Conservation (phyloP, 2,113 vertebrate species). For the Kryptolebias marmoratus region DNA sequence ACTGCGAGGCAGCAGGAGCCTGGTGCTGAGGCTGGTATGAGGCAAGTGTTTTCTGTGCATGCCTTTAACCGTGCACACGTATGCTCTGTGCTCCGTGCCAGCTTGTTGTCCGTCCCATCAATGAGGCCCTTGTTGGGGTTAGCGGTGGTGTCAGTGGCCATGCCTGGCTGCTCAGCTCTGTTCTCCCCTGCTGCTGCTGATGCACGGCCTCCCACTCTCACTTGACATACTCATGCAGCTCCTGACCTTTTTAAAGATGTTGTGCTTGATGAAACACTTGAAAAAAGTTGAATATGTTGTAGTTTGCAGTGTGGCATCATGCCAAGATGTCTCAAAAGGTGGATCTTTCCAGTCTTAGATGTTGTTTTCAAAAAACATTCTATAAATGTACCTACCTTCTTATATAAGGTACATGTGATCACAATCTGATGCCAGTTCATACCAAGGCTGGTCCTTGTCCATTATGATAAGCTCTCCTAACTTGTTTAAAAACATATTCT, state of each 20-base stretch:
- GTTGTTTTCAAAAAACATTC: too few species aligned
- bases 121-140: constrained; percentile 59
- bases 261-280: constrained; percentile 50
- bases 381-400: too few species aligned
- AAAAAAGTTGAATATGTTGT: constrained; percentile 38
- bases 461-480: too few species aligned
- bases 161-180: constrained; percentile 45
- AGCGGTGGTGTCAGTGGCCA: constrained; percentile 63
- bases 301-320: constrained; percentile 28
- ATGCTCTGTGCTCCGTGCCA: constrained; percentile 59
- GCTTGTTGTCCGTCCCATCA: constrained; percentile 66
- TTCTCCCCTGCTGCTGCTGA: constrained; percentile 48
- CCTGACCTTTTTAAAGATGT: constrained; percentile 68
- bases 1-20: constrained; percentile 63
- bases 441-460: too few species aligned
- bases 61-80: constrained; percentile 56
- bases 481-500: too few species aligned
- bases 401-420: too few species aligned
- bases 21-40: constrained; percentile 80
- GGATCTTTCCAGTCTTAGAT: neutral
- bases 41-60: constrained; percentile 74
- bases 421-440: too few species aligned
- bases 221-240: constrained; percentile 33
- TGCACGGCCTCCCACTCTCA: constrained; percentile 36
- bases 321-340: constrained; percentile 18